phyloP scores from a whole-genome alignment of 1,140 invertebrate genomes.

The Trichogramma pretiosum region DNA sequence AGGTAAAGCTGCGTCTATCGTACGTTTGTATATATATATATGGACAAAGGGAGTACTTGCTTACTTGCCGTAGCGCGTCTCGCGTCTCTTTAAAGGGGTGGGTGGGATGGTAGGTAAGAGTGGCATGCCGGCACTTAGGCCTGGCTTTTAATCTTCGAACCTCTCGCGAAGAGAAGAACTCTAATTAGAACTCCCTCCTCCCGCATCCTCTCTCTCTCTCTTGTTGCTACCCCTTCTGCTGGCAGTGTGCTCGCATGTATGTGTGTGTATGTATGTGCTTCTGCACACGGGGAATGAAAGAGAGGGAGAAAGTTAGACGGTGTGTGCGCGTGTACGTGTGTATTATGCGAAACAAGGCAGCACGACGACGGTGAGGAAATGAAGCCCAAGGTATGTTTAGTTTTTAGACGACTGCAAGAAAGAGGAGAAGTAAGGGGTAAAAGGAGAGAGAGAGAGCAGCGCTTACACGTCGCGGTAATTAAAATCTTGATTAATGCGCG shows the following conservation, averaged over 20 bases:
- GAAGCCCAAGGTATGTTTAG: constrained; percentile 32
- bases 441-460: too few species aligned
- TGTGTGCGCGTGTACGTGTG: too few species aligned
- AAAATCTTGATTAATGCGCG: constrained; percentile 45
- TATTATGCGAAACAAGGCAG: neutral
- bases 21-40: too few species aligned
- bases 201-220: constrained; percentile 12
- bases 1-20: too few species aligned
- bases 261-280: too few species aligned
- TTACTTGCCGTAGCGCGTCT: neutral
- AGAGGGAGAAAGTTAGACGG: too few species aligned
- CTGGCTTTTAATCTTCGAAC: constrained; percentile 40
- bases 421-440: too few species aligned
- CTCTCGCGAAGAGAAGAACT: constrained; percentile 30
- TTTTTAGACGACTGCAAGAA: constrained; percentile 39
- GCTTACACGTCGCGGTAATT: constrained; percentile 41
- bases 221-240: neutral
- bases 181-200: constrained; percentile 37
- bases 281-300: too few species aligned
- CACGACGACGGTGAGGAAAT: neutral
- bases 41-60: too few species aligned
- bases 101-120: too few species aligned
- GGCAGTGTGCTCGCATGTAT: too few species aligned
- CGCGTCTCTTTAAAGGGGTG: too few species aligned
- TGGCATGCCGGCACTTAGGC: constrained; percentile 35